These are phyloP conservation scores for Trachythela sp. DNA, from an alignment of 64 coral and sea anemone genomes.

Conservation along the genomic window DNA sequence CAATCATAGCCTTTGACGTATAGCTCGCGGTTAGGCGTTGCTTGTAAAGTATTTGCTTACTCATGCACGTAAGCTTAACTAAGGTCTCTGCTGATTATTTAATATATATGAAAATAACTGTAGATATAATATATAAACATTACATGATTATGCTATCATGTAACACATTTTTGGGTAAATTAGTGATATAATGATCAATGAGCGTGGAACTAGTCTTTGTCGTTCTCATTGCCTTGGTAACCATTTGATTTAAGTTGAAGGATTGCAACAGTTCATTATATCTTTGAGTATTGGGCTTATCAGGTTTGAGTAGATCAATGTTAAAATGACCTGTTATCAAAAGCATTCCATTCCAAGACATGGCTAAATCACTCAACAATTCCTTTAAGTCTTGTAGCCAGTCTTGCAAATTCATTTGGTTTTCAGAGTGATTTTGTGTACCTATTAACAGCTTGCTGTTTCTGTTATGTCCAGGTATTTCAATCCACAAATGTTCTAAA, in stretches of 20 bases:
- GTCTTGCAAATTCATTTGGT: conserved; percentile 7
- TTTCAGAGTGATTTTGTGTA: not conserved
- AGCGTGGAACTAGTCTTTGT: not conserved
- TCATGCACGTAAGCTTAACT: too few species aligned
- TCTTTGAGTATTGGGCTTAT: not conserved
- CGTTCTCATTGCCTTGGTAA: not conserved
- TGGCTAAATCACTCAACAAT: not conserved
- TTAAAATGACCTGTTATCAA: conserved; percentile 23
- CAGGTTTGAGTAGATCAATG: conserved; percentile 19
- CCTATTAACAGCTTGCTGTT: conserved; percentile 31
- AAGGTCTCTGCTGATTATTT: too few species aligned
- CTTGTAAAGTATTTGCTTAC: too few species aligned
- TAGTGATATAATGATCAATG: not conserved
- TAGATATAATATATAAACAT: too few species aligned
- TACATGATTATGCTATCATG: too few species aligned
- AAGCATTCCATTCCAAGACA: conserved; percentile 29
- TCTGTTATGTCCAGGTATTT: conserved; percentile 19
- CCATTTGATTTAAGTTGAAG: not conserved
- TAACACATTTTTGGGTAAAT: not conserved
- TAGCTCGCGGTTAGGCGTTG: too few species aligned
- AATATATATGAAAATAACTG: too few species aligned
- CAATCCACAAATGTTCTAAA: conserved; percentile 43
- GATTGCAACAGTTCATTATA: conserved; percentile 6
- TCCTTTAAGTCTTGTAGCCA: conserved; percentile 16
- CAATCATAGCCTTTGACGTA: too few species aligned